Conservation (phyloP, 2,888 invertebrate genomes). For the Orchesella flavescens region DNA sequence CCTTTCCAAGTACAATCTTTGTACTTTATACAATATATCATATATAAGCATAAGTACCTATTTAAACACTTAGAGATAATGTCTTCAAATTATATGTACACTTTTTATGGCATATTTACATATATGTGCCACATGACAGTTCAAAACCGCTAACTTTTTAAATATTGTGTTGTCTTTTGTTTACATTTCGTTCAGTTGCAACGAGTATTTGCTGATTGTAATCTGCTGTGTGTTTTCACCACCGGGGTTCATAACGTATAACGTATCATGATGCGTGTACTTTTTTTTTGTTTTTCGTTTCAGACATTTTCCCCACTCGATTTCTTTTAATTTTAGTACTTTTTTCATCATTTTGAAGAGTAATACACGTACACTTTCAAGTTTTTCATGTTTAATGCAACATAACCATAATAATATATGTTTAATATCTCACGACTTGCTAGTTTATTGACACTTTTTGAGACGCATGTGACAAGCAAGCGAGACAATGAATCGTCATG, state of each 20-base stretch:
- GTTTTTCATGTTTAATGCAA: no score
- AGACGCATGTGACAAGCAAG: no score
- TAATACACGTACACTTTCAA: no score
- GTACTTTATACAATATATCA: constrained; percentile 9
- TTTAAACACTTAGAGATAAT: not conserved
- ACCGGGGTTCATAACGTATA: no score
- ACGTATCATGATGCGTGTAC: not conserved
- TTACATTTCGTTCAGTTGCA: constrained; percentile 3
- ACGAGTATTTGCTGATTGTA: constrained; percentile 3
- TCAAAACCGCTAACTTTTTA: constrained; percentile 3
- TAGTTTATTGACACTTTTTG: no score
- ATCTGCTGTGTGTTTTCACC: not conserved
- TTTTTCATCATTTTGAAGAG: no score
- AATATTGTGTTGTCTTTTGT: not conserved
- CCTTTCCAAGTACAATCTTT: constrained; percentile 33
- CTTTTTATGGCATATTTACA: not conserved
- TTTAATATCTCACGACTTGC: no score
- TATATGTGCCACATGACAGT: not conserved
- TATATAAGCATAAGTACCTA: not conserved
- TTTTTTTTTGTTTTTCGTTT: not conserved
- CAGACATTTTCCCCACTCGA: no score
- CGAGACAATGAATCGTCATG: no score
- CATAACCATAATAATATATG: no score
- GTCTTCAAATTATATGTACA: not conserved
- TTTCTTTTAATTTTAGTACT: no score